phyloP scores from a whole-genome alignment of 2,113 vertebrate genomes.

The Spilogale gracilis region DNA sequence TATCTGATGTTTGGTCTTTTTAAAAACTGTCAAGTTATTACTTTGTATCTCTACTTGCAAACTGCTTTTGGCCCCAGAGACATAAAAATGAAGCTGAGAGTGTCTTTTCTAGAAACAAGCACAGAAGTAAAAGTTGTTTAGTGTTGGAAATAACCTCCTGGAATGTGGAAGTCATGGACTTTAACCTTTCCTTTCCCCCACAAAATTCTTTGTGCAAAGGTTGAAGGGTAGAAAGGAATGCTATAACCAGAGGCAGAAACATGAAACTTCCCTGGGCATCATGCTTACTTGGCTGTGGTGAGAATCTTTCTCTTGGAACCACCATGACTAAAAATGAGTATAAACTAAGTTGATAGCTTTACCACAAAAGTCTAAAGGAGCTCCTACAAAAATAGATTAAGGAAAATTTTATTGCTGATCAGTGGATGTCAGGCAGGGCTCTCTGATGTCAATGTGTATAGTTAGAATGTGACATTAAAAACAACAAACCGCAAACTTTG shows the following conservation, averaged over 20 bases:
- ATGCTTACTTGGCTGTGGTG: neutral
- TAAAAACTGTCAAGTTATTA: neutral
- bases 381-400: neutral
- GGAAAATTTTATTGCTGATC: no score
- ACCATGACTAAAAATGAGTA: neutral
- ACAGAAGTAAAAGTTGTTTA: neutral
- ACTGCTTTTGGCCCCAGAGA: conserved; percentile 25
- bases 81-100: conserved; percentile 10
- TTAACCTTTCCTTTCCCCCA: neutral
- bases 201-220: neutral
- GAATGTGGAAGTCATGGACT: neutral
- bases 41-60: neutral
- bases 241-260: neutral
- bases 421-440: neutral
- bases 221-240: neutral
- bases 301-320: neutral
- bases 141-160: neutral
- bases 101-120: conserved; percentile 11
- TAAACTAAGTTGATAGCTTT: neutral
- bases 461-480: neutral
- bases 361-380: neutral
- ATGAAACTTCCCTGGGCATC: neutral
- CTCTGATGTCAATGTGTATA: neutral
- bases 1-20: conserved; percentile 61
- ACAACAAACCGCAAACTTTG: neutral